These are phyloP conservation scores for Agriotes lineatus DNA, from an alignment of 2,888 invertebrate genomes.

Conservation along the genomic window DNA sequence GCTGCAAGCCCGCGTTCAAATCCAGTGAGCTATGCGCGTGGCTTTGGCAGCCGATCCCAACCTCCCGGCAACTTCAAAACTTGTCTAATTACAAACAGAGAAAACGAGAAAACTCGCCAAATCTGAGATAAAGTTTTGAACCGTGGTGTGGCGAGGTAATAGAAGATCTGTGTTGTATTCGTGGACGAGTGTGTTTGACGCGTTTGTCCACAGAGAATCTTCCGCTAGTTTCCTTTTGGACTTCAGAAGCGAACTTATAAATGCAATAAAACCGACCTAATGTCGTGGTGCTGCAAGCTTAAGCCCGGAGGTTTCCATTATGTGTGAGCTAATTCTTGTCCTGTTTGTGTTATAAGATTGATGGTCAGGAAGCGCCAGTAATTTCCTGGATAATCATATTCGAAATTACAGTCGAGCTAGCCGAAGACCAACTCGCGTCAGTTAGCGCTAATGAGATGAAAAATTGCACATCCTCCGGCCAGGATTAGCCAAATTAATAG, in stretches of 20 bases:
- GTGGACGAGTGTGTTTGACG: conserved; percentile 40
- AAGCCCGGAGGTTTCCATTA: conserved; percentile 13
- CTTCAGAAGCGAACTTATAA: background rate
- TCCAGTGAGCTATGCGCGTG: conserved; percentile 46
- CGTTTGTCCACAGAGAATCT: conserved; percentile 23
- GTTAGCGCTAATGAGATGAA: background rate
- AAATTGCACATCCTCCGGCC: background rate
- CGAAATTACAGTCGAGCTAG: conserved; percentile 14
- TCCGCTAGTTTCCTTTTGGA: conserved; percentile 17
- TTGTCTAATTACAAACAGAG: conserved; percentile 60
- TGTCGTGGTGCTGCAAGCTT: background rate
- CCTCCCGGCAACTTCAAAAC: conserved; percentile 56
- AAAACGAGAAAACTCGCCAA: conserved; percentile 59
- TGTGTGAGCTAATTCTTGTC: conserved; percentile 21
- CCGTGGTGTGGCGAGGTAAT: conserved; percentile 53
- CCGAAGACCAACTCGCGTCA: background rate
- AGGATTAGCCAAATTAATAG: background rate
- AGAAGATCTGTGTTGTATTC: conserved; percentile 51
- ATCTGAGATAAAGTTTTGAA: conserved; percentile 57
- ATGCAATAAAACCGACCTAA: background rate
- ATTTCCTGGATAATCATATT: conserved; percentile 20
- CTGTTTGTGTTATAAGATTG: conserved; percentile 25
- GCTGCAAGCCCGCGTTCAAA: conserved; percentile 35
- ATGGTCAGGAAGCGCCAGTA: conserved; percentile 21
- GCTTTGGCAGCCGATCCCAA: conserved; percentile 55